Percentiles rank a stretch among this genome's conserved stretches.
Evolutionary conservation across 1,140 invertebrate genomes (phyloP).

Genomic region (Drosophila nigromelanica): DNA sequence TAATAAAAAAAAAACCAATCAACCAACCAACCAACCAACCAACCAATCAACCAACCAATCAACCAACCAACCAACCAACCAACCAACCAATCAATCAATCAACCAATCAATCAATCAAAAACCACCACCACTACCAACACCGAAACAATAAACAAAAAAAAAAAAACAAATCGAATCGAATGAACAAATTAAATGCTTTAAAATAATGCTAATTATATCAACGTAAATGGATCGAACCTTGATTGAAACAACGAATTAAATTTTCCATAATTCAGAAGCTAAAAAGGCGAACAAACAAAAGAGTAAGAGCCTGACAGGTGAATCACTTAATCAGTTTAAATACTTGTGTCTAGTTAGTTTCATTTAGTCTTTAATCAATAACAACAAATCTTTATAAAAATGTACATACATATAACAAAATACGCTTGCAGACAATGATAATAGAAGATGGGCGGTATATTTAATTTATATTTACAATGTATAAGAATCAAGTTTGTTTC

Average conservation of each 20-base stretch:
- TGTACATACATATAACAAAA: background rate
- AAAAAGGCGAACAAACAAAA: conserved; percentile 92
- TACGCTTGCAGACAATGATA: too few species aligned
- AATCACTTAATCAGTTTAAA: conserved; percentile 70
- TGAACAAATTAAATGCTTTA: conserved; percentile 28
- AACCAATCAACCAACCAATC: conserved; percentile 43
- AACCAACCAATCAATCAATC: conserved; percentile 44
- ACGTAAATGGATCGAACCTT: conserved; percentile 24
- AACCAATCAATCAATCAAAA: conserved; percentile 44
- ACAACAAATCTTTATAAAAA: too few species aligned
- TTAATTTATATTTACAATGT: too few species aligned
- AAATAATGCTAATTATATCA: conserved; percentile 16
- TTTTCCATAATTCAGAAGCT: conserved; percentile 88
- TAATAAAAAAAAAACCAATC: conserved; percentile 51
- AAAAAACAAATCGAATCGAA: conserved; percentile 44
- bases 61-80: conserved; percentile 48
- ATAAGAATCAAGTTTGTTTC: too few species aligned
- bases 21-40: conserved; percentile 36
- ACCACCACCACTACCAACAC: conserved; percentile 46
- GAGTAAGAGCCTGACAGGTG: conserved; percentile 94
- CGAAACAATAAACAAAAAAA: conserved; percentile 52
- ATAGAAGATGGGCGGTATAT: too few species aligned
- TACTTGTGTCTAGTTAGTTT: conserved; percentile 8
- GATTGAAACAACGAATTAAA: conserved; percentile 31
- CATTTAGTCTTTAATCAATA: background rate